These are phyloP conservation scores for Campopleginae sp. DNA, from an alignment of 2,888 invertebrate genomes.

Conservation along the genomic window DNA sequence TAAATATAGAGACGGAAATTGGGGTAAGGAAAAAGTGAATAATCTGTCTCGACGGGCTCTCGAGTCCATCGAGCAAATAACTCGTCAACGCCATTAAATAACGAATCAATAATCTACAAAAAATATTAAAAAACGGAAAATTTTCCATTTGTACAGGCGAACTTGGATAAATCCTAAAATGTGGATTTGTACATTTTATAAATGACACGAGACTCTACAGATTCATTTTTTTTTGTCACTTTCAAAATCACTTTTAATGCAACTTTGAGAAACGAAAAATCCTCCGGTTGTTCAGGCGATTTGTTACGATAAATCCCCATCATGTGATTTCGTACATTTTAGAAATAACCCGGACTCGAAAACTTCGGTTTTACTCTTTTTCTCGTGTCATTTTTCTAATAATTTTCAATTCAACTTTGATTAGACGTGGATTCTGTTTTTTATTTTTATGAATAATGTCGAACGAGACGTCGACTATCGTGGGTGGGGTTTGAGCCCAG, in stretches of 20 bases:
- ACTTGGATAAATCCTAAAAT: no score
- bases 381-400: slow-evolving; percentile 30
- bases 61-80: slow-evolving; percentile 4
- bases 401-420: background rate
- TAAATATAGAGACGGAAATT: slow-evolving; percentile 4
- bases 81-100: slow-evolving; percentile 18
- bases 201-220: no score
- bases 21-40: slow-evolving; percentile 1
- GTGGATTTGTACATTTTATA: no score
- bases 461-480: background rate
- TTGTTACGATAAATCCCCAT: background rate
- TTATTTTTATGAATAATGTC: background rate
- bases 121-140: slow-evolving; percentile 44
- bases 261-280: no score
- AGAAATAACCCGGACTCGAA: slow-evolving; percentile 32
- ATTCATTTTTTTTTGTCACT: no score
- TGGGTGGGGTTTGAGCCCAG: background rate
- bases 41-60: slow-evolving; percentile 9
- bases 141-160: no score
- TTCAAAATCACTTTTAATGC: no score
- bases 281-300: no score
- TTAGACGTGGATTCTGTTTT: slow-evolving; percentile 10
- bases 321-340: no score
- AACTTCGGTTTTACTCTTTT: slow-evolving; percentile 18
- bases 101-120: slow-evolving; percentile 28